Evolutionary conservation across 1,140 invertebrate species (phyloP).

Genomic region (Tribolium madens): DNA sequence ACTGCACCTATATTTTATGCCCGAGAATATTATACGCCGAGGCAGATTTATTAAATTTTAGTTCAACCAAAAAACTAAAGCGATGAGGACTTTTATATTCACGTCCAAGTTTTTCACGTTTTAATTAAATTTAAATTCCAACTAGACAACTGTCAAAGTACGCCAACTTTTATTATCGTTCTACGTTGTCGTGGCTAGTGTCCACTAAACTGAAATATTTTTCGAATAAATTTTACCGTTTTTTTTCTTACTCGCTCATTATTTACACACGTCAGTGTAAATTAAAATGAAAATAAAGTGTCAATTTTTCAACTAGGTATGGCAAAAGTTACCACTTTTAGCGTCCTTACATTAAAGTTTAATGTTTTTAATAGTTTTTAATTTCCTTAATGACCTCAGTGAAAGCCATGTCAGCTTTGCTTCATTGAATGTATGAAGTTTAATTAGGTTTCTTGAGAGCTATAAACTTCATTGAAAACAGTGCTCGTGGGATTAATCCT

Average conservation of each 20-base stretch:
- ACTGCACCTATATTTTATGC: conserved; percentile 12
- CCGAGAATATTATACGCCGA: conserved; percentile 8
- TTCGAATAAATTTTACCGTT: background rate
- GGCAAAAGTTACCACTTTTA: background rate
- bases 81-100: conserved; percentile 37
- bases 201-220: conserved; percentile 34
- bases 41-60: conserved; percentile 37
- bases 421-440: conserved; percentile 23
- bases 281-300: too few species aligned
- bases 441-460: conserved; percentile 37
- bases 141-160: conserved; percentile 34
- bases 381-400: conserved; percentile 6
- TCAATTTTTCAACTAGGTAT: too few species aligned
- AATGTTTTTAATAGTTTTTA: conserved; percentile 3
- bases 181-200: conserved; percentile 2
- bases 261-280: background rate
- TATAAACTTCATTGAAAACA: conserved; percentile 26
- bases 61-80: conserved; percentile 27
- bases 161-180: conserved; percentile 24
- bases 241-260: background rate
- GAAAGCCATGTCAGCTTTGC: conserved; percentile 1
- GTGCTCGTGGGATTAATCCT: conserved; percentile 18
- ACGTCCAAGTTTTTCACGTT: conserved; percentile 35
- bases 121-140: conserved; percentile 39
- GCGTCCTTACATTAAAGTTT: background rate